A percentile compares a stretch with the other conserved stretches of the same genome.
These are phyloP conservation scores for Podabrus alpinus DNA, from an alignment of 2,888 invertebrate genomes.

Conservation along the genomic window DNA sequence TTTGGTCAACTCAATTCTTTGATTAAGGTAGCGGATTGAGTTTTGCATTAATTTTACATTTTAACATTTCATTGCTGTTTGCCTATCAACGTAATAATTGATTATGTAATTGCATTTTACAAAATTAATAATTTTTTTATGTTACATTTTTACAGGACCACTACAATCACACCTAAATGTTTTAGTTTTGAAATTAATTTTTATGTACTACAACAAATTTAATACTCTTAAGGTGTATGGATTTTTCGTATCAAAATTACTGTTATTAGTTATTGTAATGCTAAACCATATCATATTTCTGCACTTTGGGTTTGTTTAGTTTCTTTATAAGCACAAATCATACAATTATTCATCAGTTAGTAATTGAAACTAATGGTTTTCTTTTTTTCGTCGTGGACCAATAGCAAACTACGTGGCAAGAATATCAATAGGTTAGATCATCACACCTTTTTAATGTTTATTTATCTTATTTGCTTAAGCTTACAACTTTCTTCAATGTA, in stretches of 20 bases:
- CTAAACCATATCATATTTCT: slow-evolving; percentile 21
- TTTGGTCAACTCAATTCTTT: not conserved
- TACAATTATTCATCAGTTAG: slow-evolving; percentile 22
- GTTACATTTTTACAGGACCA: not conserved
- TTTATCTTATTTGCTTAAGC: slow-evolving; percentile 35
- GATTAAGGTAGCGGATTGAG: not conserved
- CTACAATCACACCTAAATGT: not conserved
- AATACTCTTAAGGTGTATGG: not conserved
- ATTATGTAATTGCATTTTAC: not conserved
- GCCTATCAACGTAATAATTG: not conserved
- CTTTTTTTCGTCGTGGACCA: slow-evolving; percentile 57
- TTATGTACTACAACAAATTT: not conserved
- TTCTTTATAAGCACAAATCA: slow-evolving; percentile 32
- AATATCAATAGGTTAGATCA: slow-evolving; percentile 77
- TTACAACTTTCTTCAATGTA: not conserved
- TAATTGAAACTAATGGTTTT: slow-evolving; percentile 39
- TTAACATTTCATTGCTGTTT: not conserved
- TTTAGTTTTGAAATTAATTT: not conserved
- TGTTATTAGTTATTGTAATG: not conserved
- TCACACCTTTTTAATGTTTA: slow-evolving; percentile 52
- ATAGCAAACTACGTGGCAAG: slow-evolving; percentile 81
- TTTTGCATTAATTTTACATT: not conserved
- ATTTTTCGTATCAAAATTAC: not conserved
- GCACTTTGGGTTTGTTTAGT: slow-evolving; percentile 32
- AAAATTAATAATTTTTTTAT: not conserved